phyloP scores from a whole-genome alignment of 53 echinoderm and acorn worm species.

The Crossaster papposus region DNA sequence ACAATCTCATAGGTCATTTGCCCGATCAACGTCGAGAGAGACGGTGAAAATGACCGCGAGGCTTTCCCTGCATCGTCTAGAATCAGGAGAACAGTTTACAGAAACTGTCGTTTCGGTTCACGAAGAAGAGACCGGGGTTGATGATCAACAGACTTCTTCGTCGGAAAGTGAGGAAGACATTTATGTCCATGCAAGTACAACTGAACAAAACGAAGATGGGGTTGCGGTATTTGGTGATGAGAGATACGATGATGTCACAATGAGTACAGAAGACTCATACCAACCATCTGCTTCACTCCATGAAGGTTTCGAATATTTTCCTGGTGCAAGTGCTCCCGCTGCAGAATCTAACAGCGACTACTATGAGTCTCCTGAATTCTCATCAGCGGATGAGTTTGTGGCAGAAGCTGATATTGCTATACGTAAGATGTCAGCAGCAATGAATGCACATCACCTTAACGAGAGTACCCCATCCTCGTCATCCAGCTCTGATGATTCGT shows the following conservation, averaged over 20 bases:
- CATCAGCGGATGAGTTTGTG: slow-evolving; percentile 40
- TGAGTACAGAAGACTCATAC: slow-evolving; percentile 22
- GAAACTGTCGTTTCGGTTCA: slow-evolving; percentile 33
- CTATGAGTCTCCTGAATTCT: not conserved
- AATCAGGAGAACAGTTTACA: slow-evolving; percentile 34
- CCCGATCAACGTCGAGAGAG: not conserved
- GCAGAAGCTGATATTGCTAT: slow-evolving; percentile 38
- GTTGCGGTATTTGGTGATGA: not conserved
- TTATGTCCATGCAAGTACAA: not conserved
- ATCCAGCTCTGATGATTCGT: slow-evolving; percentile 24
- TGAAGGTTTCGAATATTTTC: not conserved
- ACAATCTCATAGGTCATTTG: not conserved
- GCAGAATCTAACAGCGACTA: not conserved
- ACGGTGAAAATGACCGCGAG: slow-evolving; percentile 1
- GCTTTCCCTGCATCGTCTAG: slow-evolving; percentile 38
- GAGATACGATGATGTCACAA: slow-evolving; percentile 10
- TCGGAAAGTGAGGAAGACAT: slow-evolving; percentile 6
- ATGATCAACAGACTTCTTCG: not conserved
- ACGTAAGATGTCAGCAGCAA: slow-evolving; percentile 40
- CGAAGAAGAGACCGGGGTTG: not conserved
- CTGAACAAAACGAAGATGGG: not conserved
- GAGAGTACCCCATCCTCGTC: slow-evolving; percentile 14
- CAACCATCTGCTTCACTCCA: not conserved
- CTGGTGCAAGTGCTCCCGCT: not conserved
- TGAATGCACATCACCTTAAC: slow-evolving; percentile 12